Evolutionary conservation across 1,140 invertebrate genomes (phyloP).

Genomic region (Theocolax elegans): DNA sequence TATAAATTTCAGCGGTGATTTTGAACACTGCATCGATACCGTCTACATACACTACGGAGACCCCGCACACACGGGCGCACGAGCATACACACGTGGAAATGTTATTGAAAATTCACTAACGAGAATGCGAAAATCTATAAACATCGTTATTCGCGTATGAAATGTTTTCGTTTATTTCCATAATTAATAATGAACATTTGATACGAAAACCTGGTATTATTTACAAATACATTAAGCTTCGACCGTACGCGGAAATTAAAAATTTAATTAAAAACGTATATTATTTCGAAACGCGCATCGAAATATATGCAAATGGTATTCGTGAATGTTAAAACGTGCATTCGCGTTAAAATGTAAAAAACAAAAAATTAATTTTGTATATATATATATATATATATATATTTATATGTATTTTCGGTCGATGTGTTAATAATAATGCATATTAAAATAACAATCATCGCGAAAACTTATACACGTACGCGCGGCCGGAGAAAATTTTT

Average conservation of each 20-base stretch:
- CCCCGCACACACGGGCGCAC: too few species aligned
- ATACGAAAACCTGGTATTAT: background rate
- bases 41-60: too few species aligned
- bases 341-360: background rate
- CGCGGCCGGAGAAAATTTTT: too few species aligned
- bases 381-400: background rate
- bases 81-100: background rate
- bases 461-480: too few species aligned
- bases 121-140: background rate
- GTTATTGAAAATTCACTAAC: background rate
- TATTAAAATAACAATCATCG: too few species aligned
- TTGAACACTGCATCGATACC: too few species aligned
- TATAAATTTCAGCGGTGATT: too few species aligned
- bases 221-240: background rate
- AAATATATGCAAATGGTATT: background rate
- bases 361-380: background rate
- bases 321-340: too few species aligned
- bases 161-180: constrained; percentile 16
- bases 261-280: background rate
- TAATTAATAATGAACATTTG: constrained; percentile 10
- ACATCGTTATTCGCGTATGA: background rate
- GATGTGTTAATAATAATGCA: too few species aligned
- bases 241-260: too few species aligned
- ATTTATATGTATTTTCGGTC: constrained; percentile 1
- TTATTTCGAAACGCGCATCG: background rate